These are phyloP conservation scores for Coryphaenoides rupestris DNA, from an alignment of 2,113 vertebrate species.

Conservation along the genomic window DNA sequence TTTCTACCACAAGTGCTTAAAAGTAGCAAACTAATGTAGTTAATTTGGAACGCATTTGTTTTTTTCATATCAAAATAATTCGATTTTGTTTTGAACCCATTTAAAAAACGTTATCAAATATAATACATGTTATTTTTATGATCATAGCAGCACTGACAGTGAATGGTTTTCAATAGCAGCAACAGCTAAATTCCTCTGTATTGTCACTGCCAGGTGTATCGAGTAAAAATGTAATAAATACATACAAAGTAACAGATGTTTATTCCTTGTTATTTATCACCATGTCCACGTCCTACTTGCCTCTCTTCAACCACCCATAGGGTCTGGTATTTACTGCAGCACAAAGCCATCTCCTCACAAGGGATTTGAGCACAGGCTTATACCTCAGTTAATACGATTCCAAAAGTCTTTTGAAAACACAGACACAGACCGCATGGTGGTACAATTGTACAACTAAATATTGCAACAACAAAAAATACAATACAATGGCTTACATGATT, in stretches of 20 bases:
- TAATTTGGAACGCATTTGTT: conserved; percentile 37
- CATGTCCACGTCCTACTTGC: background rate
- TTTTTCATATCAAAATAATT: no score
- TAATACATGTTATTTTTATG: no score
- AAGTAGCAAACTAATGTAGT: no score
- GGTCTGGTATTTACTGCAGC: conserved; percentile 4
- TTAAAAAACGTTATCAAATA: background rate
- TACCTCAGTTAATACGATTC: conserved; percentile 9
- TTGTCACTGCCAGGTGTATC: no score
- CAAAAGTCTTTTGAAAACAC: conserved; percentile 22
- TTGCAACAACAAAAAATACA: background rate
- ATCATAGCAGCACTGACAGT: no score
- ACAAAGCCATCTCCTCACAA: conserved; percentile 18
- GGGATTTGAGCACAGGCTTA: conserved; percentile 63
- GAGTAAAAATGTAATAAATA: no score
- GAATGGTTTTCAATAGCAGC: no score
- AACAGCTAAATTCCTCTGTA: no score
- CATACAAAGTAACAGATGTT: background rate
- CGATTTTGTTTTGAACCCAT: background rate
- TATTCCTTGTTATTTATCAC: conserved; percentile 1
- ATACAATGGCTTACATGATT: background rate
- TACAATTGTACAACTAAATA: background rate
- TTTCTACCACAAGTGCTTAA: no score
- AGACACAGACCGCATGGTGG: background rate
- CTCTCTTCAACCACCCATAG: no score